Evolutionary conservation across 64 coral and sea anemone genomes (phyloP), one percentile per base, ranked within the genome.

Genomic region (Montipora foliosa): DNA sequence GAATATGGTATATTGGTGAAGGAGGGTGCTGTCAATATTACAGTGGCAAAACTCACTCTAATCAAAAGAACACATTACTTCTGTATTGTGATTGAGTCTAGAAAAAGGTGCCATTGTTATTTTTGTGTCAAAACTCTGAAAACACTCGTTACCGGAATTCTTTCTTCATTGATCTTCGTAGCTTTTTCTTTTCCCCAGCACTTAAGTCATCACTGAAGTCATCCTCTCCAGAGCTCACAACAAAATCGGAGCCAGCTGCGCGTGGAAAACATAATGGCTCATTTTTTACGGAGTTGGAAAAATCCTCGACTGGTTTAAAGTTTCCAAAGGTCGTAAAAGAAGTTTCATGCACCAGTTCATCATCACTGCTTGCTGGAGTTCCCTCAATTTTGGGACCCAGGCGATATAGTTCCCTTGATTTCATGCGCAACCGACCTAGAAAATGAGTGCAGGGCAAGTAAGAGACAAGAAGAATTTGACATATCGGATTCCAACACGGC

Each of bases 351-450:
- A 8, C 29, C n/a, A 75, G 55, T 66, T 82, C 82, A 68, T 69
- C 82, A 47, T 69, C 61, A 20, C 82, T 69, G 61, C 82, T 84
- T 6, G 61, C 61, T 67, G 62, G 82, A 5, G 79, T 60, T 1
- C 4, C 20, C 8, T 25, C 61, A 19, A 16, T 8, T 68, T 46
- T 5, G 15, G 12, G 44, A 17, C 15, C 22, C 11, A 84, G 60
- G 8, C 9, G 45, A 68, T 84, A 49, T 4, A 13, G 19, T 16
- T 67, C 62, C 47, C 44, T 84, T 20, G 60, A 19, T 2, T 44
- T 8, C 29, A 69, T 49, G 5, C 14, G 6, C 59, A 69, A 44
- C 60, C 45, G 61, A 49, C 62, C 82, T 84, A 8, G 24, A 58
- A 12, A 21, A 64, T 14, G 25, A 0, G n/a, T 51, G 4, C 58